phyloP scores from a whole-genome alignment of 2,888 invertebrate genomes.

The Marasmarcha lunaedactyla region DNA sequence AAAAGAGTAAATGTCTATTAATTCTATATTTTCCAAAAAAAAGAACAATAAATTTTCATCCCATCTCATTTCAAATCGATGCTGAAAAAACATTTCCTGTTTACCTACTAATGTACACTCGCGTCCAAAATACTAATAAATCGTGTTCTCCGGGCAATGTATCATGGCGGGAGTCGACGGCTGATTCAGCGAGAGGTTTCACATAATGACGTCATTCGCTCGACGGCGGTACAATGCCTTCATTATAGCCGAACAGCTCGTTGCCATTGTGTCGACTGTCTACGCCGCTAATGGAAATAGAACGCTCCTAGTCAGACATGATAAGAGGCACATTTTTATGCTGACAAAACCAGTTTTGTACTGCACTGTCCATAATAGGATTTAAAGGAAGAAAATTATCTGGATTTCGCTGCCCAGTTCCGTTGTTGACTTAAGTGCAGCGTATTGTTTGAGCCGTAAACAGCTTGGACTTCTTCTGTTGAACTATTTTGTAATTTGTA shows the following conservation, averaged over 20 bases:
- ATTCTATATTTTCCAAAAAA: too few species aligned
- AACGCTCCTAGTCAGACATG: not conserved
- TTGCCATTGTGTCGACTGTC: slow-evolving; percentile 3
- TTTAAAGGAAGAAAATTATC: too few species aligned
- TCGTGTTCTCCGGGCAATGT: slow-evolving; percentile 34
- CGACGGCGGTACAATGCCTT: slow-evolving; percentile 20
- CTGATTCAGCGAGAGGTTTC: slow-evolving; percentile 42
- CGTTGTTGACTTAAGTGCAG: too few species aligned
- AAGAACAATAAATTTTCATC: too few species aligned
- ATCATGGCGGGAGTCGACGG: slow-evolving; percentile 29
- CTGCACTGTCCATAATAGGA: too few species aligned
- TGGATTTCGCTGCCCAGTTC: too few species aligned
- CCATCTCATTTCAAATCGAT: too few species aligned
- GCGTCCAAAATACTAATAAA: slow-evolving; percentile 23
- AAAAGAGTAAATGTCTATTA: too few species aligned
- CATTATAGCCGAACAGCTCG: slow-evolving; percentile 1
- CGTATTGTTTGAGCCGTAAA: not conserved
- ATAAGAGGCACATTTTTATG: not conserved
- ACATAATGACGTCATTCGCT: slow-evolving; percentile 46
- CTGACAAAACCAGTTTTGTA: not conserved
- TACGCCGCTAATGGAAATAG: slow-evolving; percentile 7
- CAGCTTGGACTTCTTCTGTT: not conserved
- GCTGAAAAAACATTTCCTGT: too few species aligned
- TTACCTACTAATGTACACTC: too few species aligned
- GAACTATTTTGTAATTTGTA: not conserved